Evolutionary conservation across 2,888 invertebrate genomes (phyloP).

Genomic region (Desoria tigrina): DNA sequence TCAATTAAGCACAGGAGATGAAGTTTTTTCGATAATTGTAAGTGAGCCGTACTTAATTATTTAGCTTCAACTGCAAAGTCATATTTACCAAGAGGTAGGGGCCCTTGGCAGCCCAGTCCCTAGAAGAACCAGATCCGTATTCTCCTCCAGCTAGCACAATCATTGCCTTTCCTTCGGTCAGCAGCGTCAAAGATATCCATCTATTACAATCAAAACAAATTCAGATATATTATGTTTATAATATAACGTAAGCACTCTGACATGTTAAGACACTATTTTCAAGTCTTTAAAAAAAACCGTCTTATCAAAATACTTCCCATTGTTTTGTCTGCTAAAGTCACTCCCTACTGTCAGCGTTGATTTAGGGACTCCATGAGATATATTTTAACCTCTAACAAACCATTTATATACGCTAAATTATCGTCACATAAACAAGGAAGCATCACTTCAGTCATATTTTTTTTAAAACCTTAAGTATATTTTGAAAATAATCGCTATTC

Average conservation of each 20-base stretch:
- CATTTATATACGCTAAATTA: too few relatives aligned
- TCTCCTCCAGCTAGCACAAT: slow-evolving; percentile 93
- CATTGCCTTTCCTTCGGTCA: slow-evolving; percentile 73
- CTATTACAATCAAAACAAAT: slow-evolving; percentile 55
- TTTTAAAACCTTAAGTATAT: too few relatives aligned
- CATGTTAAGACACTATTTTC: not conserved
- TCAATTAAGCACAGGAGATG: slow-evolving; percentile 3
- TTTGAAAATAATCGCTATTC: too few relatives aligned
- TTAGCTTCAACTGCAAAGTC: not conserved
- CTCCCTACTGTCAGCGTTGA: too few relatives aligned
- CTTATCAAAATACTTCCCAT: too few relatives aligned
- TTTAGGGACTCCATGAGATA: too few relatives aligned
- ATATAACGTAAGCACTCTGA: not conserved
- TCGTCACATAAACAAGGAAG: too few relatives aligned
- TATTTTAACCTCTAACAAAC: too few relatives aligned
- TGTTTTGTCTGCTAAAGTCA: too few relatives aligned
- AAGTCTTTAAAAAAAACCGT: too few relatives aligned
- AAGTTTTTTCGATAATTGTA: not conserved
- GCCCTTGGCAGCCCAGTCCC: slow-evolving; percentile 99
- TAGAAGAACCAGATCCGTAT: slow-evolving; percentile 95
- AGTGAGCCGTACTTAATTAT: not conserved
- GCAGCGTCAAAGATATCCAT: slow-evolving; percentile 96
- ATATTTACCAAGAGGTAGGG: slow-evolving; percentile 79
- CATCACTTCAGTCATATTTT: too few relatives aligned
- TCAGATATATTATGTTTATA: not conserved